Base-by-base conservation (phyloP, 2,797 vertebrate genomes). In the Tiaroga cobitis region DNA sequence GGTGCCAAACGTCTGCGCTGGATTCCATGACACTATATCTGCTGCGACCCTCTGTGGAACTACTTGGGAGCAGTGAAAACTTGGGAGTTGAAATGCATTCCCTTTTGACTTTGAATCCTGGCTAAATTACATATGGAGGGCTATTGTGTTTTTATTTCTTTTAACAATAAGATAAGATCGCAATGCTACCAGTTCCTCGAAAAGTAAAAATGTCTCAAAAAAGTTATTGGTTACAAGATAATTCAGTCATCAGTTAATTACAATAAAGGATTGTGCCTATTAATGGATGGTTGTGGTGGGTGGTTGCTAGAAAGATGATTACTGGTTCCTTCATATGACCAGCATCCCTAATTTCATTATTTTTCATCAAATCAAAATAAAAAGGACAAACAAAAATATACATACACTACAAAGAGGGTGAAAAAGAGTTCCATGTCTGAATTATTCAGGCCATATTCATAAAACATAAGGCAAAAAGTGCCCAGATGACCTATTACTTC, bases 1-100 rank as follows among this genome's bases (percentile, higher is more conserved):
- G 32, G 37, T 83, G 82, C 81, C 85, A 86, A 84, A 51, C 24
- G 69, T 61, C 78, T 63, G 49, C 9, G 19, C 41, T 39, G 81
- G 82, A 69, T 59, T 84, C 37, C 63, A 78, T 59, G 26, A 78
- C n/a, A 56, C 65, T n/a, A 54, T 67, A 84, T 84, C 56, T 54
- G 26, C 61, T 41, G 32, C 24, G 32, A 37, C 10, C 37, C 73
- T 54, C 32, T 34, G n/a, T 39, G 59, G 26, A 74, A 61, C 43
- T 75, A 54, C 69, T 61, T 15, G 9, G 16, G 70, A 43, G 29
- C 41, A 7, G 7, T 4, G 16, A 29, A 29, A 29, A 29, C 29
- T 29, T 29, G 29, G 29, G 29, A 29, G 73, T 1, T 51, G 8
- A 77, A 83, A 76, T 41, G 0, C 5, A 29, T 56, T 76, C 26